Evolutionary conservation across 2,797 vertebrate species (phyloP).

Genomic region (Stomatorhinus walkeri): DNA sequence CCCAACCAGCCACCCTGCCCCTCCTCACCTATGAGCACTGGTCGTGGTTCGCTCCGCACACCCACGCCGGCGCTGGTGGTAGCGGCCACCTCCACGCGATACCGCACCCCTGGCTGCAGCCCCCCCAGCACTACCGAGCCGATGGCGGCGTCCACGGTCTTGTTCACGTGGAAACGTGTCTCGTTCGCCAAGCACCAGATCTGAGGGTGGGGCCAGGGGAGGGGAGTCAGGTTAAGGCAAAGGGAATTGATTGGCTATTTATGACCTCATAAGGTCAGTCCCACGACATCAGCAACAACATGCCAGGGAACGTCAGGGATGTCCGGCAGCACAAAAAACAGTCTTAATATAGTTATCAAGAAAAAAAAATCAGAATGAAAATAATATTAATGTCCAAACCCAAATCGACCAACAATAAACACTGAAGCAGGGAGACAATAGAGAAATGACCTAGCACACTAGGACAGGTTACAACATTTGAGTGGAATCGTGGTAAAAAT

Average conservation of each 20-base stretch:
- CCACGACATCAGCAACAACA: not conserved
- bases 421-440: not conserved
- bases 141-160: conserved; percentile 93
- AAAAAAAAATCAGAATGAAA: not conserved
- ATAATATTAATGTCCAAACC: not conserved
- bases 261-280: not conserved
- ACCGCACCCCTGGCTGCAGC: conserved; percentile 85
- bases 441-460: not conserved
- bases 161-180: conserved; percentile 95
- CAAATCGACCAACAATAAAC: not conserved
- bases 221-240: not conserved
- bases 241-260: not conserved
- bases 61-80: conserved; percentile 92
- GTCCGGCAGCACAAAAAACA: not conserved
- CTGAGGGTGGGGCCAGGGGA: conserved; percentile 46
- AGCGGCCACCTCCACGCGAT: conserved; percentile 90
- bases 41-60: conserved; percentile 87
- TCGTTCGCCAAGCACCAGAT: conserved; percentile 98
- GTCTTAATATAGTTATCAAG: not conserved
- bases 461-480: not conserved
- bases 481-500: not conserved
- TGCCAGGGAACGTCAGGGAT: not conserved
- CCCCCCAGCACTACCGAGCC: conserved; percentile 96
- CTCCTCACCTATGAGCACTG: conserved; percentile 80
- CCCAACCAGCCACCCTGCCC: not conserved